Evolutionary conservation across 2,113 vertebrate genomes (phyloP).

Genomic region (Pica pica): DNA sequence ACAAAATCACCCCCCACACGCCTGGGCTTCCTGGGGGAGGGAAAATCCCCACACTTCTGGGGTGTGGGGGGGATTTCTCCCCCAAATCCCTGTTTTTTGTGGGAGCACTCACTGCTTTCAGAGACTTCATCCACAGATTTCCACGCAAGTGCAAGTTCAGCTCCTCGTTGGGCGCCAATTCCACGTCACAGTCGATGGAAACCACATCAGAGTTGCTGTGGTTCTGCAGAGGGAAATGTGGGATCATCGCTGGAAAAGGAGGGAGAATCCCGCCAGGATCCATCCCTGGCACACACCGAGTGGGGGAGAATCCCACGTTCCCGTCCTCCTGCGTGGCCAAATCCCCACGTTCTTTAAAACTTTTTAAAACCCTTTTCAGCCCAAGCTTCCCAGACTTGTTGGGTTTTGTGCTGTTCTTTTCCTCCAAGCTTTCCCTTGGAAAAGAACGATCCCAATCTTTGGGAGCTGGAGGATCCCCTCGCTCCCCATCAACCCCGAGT

Average conservation of each 20-base stretch:
- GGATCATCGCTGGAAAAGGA: not conserved
- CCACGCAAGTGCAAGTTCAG: conserved; percentile 74
- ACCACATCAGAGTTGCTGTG: conserved; percentile 76
- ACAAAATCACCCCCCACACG: accelerated
- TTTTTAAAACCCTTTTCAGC: not conserved
- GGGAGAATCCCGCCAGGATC: not conserved
- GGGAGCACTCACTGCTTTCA: conserved; percentile 76
- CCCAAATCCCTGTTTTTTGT: accelerated
- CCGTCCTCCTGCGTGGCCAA: accelerated
- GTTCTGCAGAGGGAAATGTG: conserved; percentile 72
- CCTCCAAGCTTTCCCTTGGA: not conserved
- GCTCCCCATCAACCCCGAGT: accelerated
- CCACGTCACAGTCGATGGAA: conserved; percentile 74
- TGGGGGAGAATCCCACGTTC: not conserved
- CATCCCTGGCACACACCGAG: accelerated
- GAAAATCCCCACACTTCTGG: accelerated
- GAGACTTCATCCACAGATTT: conserved; percentile 73
- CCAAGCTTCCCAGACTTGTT: accelerated
- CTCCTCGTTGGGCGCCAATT: conserved; percentile 71
- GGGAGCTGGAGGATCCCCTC: not conserved
- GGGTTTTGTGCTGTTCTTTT: not conserved
- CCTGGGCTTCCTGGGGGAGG: not conserved
- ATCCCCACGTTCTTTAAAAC: too few species aligned
- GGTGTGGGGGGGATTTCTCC: accelerated
- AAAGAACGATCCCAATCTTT: accelerated